phyloP scores from a whole-genome alignment of 1,140 invertebrate species.

The Leguminivora glycinivorella region DNA sequence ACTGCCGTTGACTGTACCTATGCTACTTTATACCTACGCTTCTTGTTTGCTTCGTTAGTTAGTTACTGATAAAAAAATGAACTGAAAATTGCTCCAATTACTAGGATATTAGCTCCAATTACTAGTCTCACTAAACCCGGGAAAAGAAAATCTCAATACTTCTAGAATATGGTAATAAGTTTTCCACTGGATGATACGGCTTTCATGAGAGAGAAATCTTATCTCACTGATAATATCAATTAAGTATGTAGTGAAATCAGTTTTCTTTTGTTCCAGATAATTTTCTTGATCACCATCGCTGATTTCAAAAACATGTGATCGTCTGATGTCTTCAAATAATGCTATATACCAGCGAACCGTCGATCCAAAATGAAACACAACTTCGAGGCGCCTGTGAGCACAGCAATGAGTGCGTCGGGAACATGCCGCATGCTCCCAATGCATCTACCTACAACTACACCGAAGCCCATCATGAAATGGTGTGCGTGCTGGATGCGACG shows the following conservation, averaged over 20 bases:
- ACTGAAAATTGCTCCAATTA: too few species aligned
- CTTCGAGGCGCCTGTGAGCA: background rate
- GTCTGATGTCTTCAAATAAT: slow-evolving; percentile 19
- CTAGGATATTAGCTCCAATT: too few species aligned
- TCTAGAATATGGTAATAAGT: too few species aligned
- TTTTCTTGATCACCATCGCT: background rate
- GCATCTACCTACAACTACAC: slow-evolving; percentile 19
- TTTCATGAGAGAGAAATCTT: too few species aligned
- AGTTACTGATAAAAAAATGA: too few species aligned
- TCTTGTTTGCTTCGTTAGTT: too few species aligned
- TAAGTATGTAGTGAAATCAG: background rate
- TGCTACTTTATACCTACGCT: too few species aligned
- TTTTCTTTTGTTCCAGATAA: slow-evolving; percentile 15
- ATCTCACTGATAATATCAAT: too few species aligned
- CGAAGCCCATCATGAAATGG: background rate
- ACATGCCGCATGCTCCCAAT: background rate
- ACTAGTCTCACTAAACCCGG: too few species aligned
- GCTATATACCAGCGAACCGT: slow-evolving; percentile 14
- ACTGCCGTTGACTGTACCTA: too few species aligned
- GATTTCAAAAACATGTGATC: slow-evolving; percentile 16
- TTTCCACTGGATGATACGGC: too few species aligned
- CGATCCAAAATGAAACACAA: slow-evolving; percentile 7
- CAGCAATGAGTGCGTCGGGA: background rate
- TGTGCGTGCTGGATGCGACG: slow-evolving; percentile 31
- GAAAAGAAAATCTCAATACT: too few species aligned